phyloP scores from a whole-genome alignment of 2,888 invertebrate genomes.

The Drosophila greeni region DNA sequence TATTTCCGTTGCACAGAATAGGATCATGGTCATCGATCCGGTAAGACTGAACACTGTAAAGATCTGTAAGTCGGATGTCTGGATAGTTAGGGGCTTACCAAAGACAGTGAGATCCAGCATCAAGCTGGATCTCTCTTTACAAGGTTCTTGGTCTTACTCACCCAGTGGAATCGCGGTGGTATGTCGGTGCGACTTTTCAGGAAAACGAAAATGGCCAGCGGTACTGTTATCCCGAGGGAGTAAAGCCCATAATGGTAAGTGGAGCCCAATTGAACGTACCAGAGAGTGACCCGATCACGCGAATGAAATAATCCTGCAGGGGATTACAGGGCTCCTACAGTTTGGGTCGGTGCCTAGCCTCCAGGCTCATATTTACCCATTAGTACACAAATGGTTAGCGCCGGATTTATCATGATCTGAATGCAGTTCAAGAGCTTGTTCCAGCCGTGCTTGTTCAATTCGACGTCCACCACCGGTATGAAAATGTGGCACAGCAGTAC shows the following conservation, averaged over 20 bases:
- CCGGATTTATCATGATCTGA: conserved; percentile 52
- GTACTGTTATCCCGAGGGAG: too few relatives aligned
- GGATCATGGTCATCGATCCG: conserved; percentile 41
- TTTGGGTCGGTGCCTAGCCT: too few relatives aligned
- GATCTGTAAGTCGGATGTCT: not conserved
- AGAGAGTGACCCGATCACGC: not conserved
- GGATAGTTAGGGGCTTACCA: too few relatives aligned
- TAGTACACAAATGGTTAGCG: conserved; percentile 25
- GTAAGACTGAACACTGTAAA: conserved; percentile 37
- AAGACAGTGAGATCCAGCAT: too few relatives aligned
- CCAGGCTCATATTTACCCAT: conserved; percentile 12
- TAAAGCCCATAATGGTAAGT: too few relatives aligned
- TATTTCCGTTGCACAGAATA: conserved; percentile 38
- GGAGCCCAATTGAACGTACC: too few relatives aligned
- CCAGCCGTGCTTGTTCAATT: conserved; percentile 63
- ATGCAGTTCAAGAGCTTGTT: conserved; percentile 64
- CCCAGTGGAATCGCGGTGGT: too few relatives aligned
- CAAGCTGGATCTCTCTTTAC: too few relatives aligned
- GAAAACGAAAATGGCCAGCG: too few relatives aligned
- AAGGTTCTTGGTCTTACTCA: too few relatives aligned
- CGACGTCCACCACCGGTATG: conserved; percentile 63
- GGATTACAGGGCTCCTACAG: not conserved
- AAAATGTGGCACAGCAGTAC: conserved; percentile 32
- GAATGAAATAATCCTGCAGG: not conserved
- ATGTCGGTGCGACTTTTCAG: too few relatives aligned